A percentile compares a stretch with the other conserved stretches of the same genome.
These are phyloP conservation scores for Sisyra nigra DNA, from an alignment of 2,888 invertebrate species.

Conservation along the genomic window DNA sequence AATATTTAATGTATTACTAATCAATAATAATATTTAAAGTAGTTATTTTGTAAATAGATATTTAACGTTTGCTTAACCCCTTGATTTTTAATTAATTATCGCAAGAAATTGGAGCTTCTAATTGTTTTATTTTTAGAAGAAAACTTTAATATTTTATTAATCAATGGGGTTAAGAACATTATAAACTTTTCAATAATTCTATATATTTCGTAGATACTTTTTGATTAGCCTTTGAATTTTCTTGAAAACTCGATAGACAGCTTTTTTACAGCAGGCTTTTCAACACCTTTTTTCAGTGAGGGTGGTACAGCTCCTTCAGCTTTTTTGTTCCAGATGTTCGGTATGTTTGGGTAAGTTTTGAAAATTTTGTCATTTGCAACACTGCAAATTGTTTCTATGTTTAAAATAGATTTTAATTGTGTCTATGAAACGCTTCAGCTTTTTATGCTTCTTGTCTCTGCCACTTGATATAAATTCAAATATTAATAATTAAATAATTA, in stretches of 20 bases:
- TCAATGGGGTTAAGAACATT: not conserved
- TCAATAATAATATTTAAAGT: no score
- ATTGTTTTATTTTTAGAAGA: not conserved
- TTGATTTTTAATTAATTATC: not conserved
- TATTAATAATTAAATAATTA: no score
- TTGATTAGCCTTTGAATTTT: conserved; percentile 22
- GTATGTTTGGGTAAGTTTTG: conserved; percentile 57
- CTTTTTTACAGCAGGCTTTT: conserved; percentile 16
- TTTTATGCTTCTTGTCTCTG: no score
- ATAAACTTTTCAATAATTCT: no score
- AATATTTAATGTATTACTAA: no score
- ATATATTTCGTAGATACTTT: conserved; percentile 1
- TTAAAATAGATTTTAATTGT: no score
- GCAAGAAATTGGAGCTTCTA: not conserved
- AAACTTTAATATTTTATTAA: not conserved
- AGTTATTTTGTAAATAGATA: no score
- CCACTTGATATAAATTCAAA: no score
- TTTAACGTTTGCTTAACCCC: no score
- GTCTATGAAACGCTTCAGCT: no score
- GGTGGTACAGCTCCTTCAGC: conserved; percentile 47
- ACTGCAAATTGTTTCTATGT: no score
- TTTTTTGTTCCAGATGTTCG: conserved; percentile 55
- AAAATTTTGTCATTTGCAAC: conserved; percentile 14
- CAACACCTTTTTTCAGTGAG: conserved; percentile 48
- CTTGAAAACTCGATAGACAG: conserved; percentile 26